Evolutionary conservation across 2,797 vertebrate genomes (phyloP).

Genomic region (Amniataba percoides): DNA sequence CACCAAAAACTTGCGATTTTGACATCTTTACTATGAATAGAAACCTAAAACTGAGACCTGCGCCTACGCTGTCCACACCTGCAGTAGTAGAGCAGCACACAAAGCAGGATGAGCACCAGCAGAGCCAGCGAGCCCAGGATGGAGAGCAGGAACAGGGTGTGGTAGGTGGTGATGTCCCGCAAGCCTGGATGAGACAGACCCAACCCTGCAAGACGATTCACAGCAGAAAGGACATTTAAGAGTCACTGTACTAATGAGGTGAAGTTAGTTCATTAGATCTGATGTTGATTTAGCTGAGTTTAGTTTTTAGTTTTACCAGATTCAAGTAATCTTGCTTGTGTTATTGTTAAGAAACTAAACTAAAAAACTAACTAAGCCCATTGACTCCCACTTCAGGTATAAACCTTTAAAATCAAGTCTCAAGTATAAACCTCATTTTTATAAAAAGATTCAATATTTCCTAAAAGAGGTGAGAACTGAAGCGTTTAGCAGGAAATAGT

Average conservation of each 20-base stretch:
- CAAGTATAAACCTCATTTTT: not conserved
- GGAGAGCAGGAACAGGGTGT: constrained; percentile 97
- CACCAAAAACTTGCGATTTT: not conserved
- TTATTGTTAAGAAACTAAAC: not conserved
- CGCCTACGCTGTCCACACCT: constrained; percentile 85
- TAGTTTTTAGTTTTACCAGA: no score
- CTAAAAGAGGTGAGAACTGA: no score
- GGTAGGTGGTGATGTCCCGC: constrained; percentile 95
- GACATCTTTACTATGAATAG: constrained; percentile 26
- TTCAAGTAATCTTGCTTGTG: not conserved
- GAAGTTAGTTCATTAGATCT: no score
- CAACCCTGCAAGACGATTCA: constrained; percentile 71
- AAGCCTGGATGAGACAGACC: constrained; percentile 87
- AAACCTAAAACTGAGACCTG: constrained; percentile 66
- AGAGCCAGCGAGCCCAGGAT: constrained; percentile 94
- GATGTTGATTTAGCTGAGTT: no score
- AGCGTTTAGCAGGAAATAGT: no score
- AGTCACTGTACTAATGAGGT: no score
- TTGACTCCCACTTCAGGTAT: no score
- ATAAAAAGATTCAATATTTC: not conserved
- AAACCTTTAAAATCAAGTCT: not conserved
- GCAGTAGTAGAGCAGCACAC: constrained; percentile 98
- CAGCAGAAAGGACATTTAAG: not conserved
- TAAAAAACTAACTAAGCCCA: not conserved
- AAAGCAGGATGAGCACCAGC: constrained; percentile 94